Conservation (phyloP, 2,797 vertebrate genomes). For the Trichosurus vulpecula region DNA sequence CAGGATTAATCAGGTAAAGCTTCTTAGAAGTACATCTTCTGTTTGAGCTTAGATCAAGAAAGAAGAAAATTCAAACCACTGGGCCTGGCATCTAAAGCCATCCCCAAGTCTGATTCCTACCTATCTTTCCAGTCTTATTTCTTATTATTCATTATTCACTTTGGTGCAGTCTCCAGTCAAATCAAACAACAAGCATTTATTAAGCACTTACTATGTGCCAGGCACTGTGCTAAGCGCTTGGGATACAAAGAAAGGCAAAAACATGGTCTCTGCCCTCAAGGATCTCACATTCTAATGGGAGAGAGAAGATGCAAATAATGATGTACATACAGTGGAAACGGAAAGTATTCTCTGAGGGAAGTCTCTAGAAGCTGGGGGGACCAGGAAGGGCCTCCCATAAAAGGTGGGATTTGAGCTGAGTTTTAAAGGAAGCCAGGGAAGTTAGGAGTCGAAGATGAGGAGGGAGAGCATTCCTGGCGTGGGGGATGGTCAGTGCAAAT, state of each 20-base stretch:
- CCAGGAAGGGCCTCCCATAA: not conserved
- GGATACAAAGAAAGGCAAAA: not conserved
- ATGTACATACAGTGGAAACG: not conserved
- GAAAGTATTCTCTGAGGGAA: not conserved
- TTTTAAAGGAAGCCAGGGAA: not conserved
- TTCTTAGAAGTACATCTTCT: constrained; percentile 41
- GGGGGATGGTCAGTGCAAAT: not conserved
- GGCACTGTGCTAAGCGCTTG: not conserved
- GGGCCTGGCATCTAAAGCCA: not conserved
- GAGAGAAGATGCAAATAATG: not conserved
- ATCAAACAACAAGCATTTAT: not conserved
- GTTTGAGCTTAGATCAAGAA: constrained; percentile 49
- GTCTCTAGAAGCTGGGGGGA: not conserved
- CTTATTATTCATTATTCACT: not conserved
- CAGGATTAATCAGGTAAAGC: constrained; percentile 29
- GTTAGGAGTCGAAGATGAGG: not conserved
- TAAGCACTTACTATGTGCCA: not conserved
- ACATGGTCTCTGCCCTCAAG: not conserved
- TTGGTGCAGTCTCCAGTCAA: not conserved
- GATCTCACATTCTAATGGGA: not conserved
- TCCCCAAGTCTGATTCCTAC: not conserved
- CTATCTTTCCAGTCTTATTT: not conserved
- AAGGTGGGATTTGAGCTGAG: not conserved
- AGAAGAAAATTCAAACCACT: not conserved
- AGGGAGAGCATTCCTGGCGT: not conserved